A percentile compares a stretch with the other conserved stretches of the same genome.
Conservation (phyloP, 2,797 vertebrate species). For the Alauda arvensis region DNA sequence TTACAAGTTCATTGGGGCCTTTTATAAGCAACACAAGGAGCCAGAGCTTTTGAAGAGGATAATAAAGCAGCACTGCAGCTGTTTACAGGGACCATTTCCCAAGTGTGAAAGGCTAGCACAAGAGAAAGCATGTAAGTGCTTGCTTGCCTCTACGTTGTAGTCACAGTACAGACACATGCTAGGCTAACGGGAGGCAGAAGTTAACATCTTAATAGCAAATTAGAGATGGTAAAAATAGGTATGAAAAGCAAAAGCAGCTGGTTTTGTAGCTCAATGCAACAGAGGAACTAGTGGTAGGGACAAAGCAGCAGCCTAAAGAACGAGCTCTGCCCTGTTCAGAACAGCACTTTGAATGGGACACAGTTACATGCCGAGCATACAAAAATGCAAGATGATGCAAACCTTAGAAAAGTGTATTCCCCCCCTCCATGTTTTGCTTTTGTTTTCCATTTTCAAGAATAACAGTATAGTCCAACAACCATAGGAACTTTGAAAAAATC, state of each 20-base stretch:
- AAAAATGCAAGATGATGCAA: conserved; percentile 42
- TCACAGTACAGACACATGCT: background rate
- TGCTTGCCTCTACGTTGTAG: background rate
- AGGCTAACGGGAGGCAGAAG: conserved; percentile 45
- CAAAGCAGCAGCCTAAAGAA: conserved; percentile 31
- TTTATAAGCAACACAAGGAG: conserved; percentile 47
- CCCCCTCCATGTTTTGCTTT: background rate
- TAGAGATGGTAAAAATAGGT: conserved; percentile 60
- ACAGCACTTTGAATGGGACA: conserved; percentile 15
- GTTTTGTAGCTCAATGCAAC: conserved; percentile 32
- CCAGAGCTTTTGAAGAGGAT: conserved; percentile 20
- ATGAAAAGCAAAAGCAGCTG: conserved; percentile 61
- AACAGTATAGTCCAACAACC: background rate
- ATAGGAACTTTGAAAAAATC: background rate
- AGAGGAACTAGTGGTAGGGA: conserved; percentile 33
- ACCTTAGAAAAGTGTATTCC: background rate
- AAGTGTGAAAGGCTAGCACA: conserved; percentile 38
- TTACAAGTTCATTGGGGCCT: conserved; percentile 18
- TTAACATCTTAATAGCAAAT: conserved; percentile 62
- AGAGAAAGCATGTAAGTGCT: conserved; percentile 29
- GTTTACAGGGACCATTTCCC: conserved; percentile 47
- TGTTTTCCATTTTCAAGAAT: background rate
- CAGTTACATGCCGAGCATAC: conserved; percentile 24
- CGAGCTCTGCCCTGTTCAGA: background rate
- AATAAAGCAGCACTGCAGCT: conserved; percentile 56